Conservation (phyloP, 2,888 invertebrate species). For the Ariolimax columbianus region DNA sequence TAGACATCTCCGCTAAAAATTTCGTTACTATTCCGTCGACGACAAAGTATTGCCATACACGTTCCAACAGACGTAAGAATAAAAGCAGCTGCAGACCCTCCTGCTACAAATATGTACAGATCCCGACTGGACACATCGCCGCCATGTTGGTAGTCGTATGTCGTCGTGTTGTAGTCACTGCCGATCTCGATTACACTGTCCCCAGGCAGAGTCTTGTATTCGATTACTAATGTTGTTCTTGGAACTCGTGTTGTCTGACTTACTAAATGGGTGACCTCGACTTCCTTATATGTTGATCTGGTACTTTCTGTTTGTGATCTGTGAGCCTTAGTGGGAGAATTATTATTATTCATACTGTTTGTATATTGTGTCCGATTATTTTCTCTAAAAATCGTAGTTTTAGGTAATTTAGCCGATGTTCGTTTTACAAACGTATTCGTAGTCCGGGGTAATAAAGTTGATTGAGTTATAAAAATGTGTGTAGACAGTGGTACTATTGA, state of each 20-base stretch:
- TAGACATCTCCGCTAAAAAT: neutral
- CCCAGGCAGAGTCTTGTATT: no score
- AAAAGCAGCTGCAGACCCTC: neutral
- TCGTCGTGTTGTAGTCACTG: neutral
- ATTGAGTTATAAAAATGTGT: no score
- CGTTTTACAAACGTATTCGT: neutral
- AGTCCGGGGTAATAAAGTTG: no score
- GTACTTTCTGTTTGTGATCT: neutral
- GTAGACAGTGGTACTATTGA: no score
- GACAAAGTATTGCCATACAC: neutral
- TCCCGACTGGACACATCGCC: constrained; percentile 13
- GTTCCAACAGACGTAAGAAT: neutral
- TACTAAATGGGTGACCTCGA: neutral
- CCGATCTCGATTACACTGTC: neutral
- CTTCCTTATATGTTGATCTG: neutral
- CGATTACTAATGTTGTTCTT: neutral
- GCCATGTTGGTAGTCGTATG: neutral
- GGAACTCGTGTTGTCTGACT: neutral
- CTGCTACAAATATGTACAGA: constrained; percentile 29
- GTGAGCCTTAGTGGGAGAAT: neutral
- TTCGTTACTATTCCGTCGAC: neutral
- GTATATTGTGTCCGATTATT: neutral
- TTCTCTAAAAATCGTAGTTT: neutral
- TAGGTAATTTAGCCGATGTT: neutral
- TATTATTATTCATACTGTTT: neutral